phyloP scores from a whole-genome alignment of 2,113 vertebrate genomes.

The Peromyscus maniculatus region DNA sequence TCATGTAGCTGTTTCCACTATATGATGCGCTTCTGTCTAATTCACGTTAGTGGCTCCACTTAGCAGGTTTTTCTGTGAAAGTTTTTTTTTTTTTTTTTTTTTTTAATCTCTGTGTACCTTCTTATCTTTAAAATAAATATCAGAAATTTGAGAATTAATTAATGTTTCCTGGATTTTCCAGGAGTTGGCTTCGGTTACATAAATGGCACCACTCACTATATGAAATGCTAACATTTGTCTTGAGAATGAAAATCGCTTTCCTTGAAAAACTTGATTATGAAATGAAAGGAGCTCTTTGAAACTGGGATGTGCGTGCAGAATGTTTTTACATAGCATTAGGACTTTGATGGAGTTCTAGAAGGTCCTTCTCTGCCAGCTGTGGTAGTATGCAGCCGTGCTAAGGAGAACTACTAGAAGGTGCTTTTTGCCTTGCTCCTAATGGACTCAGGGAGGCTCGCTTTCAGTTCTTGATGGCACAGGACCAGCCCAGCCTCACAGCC shows the following conservation, averaged over 20 bases:
- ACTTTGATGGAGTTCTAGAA: neutral
- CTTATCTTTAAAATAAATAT: constrained; percentile 10
- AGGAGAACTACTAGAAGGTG: neutral
- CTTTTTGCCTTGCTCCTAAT: neutral
- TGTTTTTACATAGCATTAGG: neutral
- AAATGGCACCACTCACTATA: neutral
- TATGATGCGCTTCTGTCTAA: neutral
- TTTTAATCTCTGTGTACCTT: neutral
- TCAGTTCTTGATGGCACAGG: neutral
- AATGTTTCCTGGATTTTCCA: constrained; percentile 32
- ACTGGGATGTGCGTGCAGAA: neutral
- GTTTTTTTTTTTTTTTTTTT: neutral
- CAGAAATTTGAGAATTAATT: constrained; percentile 56
- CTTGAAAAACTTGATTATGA: constrained; percentile 50
- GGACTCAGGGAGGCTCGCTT: neutral
- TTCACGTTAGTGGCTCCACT: neutral
- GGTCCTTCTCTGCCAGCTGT: neutral
- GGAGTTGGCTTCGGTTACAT: neutral
- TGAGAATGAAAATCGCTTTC: constrained; percentile 44
- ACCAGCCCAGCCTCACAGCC: neutral
- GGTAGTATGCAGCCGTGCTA: neutral
- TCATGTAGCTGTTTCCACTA: neutral
- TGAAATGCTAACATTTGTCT: constrained; percentile 31
- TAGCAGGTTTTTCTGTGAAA: neutral
- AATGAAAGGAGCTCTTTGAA: neutral